A percentile compares a stretch with the other conserved stretches of the same genome.
These are phyloP conservation scores for Leptosomus discolor DNA, from an alignment of 2,113 vertebrate species.

Conservation along the genomic window DNA sequence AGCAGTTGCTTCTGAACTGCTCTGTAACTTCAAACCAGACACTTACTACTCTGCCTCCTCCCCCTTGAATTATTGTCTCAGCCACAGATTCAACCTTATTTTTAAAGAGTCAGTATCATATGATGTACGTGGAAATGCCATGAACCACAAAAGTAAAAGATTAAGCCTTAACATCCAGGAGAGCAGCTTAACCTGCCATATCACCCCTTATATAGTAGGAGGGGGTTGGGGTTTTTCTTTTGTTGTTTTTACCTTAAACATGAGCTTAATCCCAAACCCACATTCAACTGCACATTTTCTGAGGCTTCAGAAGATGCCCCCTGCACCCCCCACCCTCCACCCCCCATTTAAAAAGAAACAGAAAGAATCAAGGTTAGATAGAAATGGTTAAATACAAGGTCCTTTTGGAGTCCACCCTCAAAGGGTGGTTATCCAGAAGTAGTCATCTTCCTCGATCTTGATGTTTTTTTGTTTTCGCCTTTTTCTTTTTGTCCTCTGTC, in stretches of 20 bases:
- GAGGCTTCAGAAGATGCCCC: constrained; percentile 1
- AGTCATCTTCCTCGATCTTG: constrained; percentile 67
- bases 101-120: neutral
- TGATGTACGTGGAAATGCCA: neutral
- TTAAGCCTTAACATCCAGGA: neutral
- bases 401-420: neutral
- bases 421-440: neutral
- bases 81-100: neutral
- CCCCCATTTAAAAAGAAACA: neutral
- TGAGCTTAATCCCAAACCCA: neutral
- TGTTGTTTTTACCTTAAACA: neutral
- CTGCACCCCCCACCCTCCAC: no score
- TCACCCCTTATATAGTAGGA: neutral
- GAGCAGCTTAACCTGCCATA: neutral
- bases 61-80: neutral
- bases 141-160: neutral
- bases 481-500: constrained; percentile 77
- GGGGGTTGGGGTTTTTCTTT: neutral
- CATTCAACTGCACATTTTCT: neutral
- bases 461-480: constrained; percentile 62
- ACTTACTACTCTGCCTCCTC: neutral
- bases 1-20: neutral
- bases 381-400: constrained; percentile 18
- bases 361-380: neutral
- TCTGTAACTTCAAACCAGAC: neutral